Evolutionary conservation across 2,888 invertebrate genomes (phyloP).

Genomic region (Drosophila neonasuta): DNA sequence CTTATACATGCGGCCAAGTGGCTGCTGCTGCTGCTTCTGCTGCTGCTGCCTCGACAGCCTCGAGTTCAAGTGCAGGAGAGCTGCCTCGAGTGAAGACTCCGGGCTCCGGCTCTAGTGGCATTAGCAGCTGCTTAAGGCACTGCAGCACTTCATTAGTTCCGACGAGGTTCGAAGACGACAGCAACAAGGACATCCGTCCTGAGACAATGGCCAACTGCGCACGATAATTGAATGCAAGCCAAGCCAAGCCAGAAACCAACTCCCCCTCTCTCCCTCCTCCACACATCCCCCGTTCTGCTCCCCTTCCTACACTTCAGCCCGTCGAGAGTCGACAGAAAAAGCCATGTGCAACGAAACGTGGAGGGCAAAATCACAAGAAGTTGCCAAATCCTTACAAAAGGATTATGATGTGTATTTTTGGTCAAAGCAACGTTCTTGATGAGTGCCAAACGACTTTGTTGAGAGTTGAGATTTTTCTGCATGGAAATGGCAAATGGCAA

Average conservation of each 20-base stretch:
- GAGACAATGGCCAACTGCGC: slow-evolving; percentile 77
- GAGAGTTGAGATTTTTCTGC: slow-evolving; percentile 46
- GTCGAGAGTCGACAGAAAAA: slow-evolving; percentile 41
- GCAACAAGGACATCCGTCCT: slow-evolving; percentile 57
- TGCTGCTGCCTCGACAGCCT: too few species aligned
- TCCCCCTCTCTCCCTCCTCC: background rate
- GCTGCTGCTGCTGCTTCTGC: slow-evolving; percentile 26
- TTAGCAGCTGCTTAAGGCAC: slow-evolving; percentile 77
- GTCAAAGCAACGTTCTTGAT: slow-evolving; percentile 64
- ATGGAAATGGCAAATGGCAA: slow-evolving; percentile 10
- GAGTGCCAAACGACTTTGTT: slow-evolving; percentile 65
- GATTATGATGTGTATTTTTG: slow-evolving; percentile 77
- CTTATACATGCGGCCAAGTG: slow-evolving; percentile 78
- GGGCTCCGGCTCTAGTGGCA: slow-evolving; percentile 71
- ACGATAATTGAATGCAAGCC: slow-evolving; percentile 73
- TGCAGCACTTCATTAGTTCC: slow-evolving; percentile 78
- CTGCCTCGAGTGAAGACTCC: slow-evolving; percentile 13
- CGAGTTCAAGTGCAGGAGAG: slow-evolving; percentile 52
- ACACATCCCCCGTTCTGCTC: background rate
- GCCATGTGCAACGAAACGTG: slow-evolving; percentile 50
- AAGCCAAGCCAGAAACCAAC: slow-evolving; percentile 29
- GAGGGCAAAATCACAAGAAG: slow-evolving; percentile 56
- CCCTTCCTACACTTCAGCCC: slow-evolving; percentile 5
- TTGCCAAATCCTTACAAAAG: slow-evolving; percentile 75
- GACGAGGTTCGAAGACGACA: slow-evolving; percentile 53